Base-by-base conservation (phyloP, 1,140 invertebrate genomes). In the Mamestra configurata region DNA sequence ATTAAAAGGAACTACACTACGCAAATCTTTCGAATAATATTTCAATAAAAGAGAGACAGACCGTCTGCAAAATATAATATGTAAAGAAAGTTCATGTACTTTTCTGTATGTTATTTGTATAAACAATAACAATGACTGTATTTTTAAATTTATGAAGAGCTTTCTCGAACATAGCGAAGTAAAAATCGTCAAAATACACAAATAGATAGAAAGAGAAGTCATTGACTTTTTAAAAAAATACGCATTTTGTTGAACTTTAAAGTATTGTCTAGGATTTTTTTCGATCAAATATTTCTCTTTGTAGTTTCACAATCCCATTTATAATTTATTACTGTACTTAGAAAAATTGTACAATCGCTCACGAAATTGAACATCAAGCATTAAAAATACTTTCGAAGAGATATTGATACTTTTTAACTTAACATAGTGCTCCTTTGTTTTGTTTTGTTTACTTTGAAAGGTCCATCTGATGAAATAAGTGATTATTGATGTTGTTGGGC, bases 61-160 rank as follows among this genome's bases (percentile, higher is more conserved):
- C 2, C 4, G 53, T 57, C 11, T 27, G 53, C 4, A 57, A 10
- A 57, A 57, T 27, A 57, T 15, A 57, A 15, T 27, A 27, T 27
- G 10, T 1, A 27, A 27, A 57, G 53, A 57, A 57, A 57, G 22
- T 55, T 55, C 20, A 24, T 10, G 22, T 24, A 24, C 22, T 53
- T 6, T 49, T 15, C 43, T 22, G 8, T 10, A 27, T 57, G 22
- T 57, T 27, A 27, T 27, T 57, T 57, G 11, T 57, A 57, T 24
- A 57, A 57, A 57, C 53, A 57, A 57, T 57, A 57, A 22, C 10
- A 11, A 27, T 24, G 53, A 57, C 24, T 24, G 53, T 57, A 40
- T 40, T 3, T 49, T 49, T 49, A 49, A 49, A 49, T 57, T 57
- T 27, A 24, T 27, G 13, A 57, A 57, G 3, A 27, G 10, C 0